Conservation (phyloP, 2,888 invertebrate genomes). For the Sympetrum striolatum region DNA sequence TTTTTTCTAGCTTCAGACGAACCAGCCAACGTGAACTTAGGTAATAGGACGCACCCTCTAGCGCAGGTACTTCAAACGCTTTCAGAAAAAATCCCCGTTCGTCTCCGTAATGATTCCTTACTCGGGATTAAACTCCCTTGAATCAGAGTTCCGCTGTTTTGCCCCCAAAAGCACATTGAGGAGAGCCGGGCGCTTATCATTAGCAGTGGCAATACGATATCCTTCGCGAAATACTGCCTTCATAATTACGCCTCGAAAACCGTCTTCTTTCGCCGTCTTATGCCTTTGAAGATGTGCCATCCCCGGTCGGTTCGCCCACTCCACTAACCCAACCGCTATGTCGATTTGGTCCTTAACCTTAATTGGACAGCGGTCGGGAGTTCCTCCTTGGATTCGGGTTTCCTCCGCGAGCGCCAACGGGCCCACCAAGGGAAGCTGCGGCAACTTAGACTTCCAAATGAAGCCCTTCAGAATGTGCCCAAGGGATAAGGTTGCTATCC, state of each 20-base stretch:
- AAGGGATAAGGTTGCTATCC: slow-evolving; percentile 18
- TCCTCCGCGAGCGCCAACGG: background rate
- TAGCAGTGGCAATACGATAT: slow-evolving; percentile 19
- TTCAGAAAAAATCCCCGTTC: background rate
- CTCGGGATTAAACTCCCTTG: background rate
- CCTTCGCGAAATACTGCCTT: background rate
- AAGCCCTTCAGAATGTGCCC: slow-evolving; percentile 23
- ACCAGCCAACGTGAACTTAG: too few species aligned
- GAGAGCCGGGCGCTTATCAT: background rate
- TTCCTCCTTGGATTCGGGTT: background rate
- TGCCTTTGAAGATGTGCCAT: background rate
- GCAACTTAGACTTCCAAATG: slow-evolving; percentile 30
- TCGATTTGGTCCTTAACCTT: slow-evolving; percentile 36
- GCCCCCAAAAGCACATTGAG: background rate
- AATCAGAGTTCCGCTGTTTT: background rate
- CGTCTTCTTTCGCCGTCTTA: background rate
- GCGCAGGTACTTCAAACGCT: background rate
- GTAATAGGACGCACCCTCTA: background rate
- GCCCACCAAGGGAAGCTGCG: background rate
- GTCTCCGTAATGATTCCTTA: background rate
- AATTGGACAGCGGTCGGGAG: slow-evolving; percentile 25
- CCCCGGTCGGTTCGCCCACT: background rate
- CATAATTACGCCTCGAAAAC: background rate
- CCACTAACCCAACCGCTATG: slow-evolving; percentile 25
- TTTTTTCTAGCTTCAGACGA: too few species aligned